Base-by-base conservation (phyloP, 2,888 invertebrate genomes). In the Acleris laterana region DNA sequence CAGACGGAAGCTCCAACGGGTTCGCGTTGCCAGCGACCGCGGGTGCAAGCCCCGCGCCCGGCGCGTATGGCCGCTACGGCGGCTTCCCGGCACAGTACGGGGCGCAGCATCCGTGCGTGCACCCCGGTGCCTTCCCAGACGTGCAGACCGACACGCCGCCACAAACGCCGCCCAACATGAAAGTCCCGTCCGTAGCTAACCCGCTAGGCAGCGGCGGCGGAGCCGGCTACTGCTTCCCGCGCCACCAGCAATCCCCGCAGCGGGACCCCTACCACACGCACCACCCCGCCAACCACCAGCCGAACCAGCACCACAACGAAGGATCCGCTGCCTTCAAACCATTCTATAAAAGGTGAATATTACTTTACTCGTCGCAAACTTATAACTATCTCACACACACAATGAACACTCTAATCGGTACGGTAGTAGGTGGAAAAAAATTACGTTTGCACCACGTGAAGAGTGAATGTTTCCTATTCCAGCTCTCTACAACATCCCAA, bases 161-260 rank as follows among this genome's bases (percentile, higher is more conserved):
- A 44, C 98, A 98, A 92, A 98, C 98, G 74, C 98, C 98, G 74
- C 98, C 98, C 85, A 98, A 96, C 93, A 97, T 98, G 97, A 98
- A 98, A 90, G 94, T 97, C 82, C 96, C 96, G 81, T 96, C 96
- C 88, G 96, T 95, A 76, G 95, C 95, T 84, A 95, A 95, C 88
- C 96, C 95, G 78, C 94, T 96, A 77, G 94, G 95, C 87, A 94
- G 95, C 90, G 94, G 94, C 84, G 93, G 92, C 68, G 88, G 92
- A 84, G 93, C 93, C 79, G 93, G 92, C 83, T 94, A 93, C 90
- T 91, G 89, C 83, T 93, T 91, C 79, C 84, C 89, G 62, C 82
- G 92, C 82, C 89, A 93, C 76, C 90, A 94, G 81, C 90, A 95
- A 85, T 88, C 93, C 64, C 89, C 91, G 76, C 84, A 94, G 81